These are phyloP conservation scores for Mus spicilegus DNA, from an alignment of 2,113 vertebrate genomes.

Conservation along the genomic window DNA sequence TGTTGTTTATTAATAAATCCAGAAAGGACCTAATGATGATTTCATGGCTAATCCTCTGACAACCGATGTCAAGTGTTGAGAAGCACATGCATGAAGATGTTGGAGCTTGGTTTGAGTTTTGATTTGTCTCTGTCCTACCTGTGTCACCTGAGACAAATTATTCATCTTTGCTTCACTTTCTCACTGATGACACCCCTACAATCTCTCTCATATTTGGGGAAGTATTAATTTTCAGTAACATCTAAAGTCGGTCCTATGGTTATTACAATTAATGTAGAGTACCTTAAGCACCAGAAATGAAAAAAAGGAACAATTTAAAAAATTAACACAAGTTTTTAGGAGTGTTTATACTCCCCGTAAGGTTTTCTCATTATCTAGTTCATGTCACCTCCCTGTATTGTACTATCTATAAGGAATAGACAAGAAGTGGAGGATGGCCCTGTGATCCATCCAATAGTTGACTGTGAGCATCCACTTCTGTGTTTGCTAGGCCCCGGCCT, in stretches of 20 bases:
- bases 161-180: not conserved
- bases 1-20: conserved; percentile 26
- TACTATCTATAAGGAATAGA: not conserved
- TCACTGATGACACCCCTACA: not conserved
- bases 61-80: not conserved
- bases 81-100: not conserved
- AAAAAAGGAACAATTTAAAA: not conserved
- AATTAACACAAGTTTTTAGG: not conserved
- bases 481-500: no score
- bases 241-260: conserved; percentile 1
- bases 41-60: conserved; percentile 10
- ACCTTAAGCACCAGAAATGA: not conserved
- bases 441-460: no score
- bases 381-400: not conserved
- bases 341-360: not conserved
- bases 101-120: not conserved
- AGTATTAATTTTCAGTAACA: conserved; percentile 2
- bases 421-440: not conserved
- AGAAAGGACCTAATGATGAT: not conserved
- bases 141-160: not conserved
- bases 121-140: not conserved
- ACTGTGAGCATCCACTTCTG: no score
- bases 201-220: not conserved
- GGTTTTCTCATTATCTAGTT: not conserved
- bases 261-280: not conserved